These are phyloP conservation scores for Cassiopea xamachana DNA, from an alignment of 30 jellyfish, hydroid and myxozoan genomes.

Conservation along the genomic window DNA sequence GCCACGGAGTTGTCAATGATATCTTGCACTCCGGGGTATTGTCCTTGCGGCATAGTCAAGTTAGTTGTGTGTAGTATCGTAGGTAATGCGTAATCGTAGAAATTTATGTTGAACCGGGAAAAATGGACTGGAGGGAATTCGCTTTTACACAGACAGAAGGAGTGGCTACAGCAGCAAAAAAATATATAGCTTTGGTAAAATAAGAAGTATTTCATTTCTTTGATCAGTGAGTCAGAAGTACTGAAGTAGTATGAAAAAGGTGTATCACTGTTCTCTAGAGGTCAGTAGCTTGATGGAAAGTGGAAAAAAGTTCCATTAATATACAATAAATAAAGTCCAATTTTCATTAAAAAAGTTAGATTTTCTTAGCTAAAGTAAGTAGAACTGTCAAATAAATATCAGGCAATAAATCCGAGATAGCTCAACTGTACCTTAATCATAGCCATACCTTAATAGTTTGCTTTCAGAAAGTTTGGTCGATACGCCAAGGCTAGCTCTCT, in stretches of 20 bases:
- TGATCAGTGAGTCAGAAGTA: not conserved
- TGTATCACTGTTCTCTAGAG: not conserved
- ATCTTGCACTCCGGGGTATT: too few relatives aligned
- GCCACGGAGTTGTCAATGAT: too few relatives aligned
- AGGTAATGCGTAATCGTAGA: too few relatives aligned
- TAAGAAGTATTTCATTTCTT: not conserved
- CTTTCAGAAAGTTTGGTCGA: not conserved
- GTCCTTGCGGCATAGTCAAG: too few relatives aligned
- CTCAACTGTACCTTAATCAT: slow-evolving; percentile 5
- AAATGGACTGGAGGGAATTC: not conserved
- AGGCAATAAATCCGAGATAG: slow-evolving; percentile 5
- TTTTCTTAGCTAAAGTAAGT: not conserved
- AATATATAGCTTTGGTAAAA: not conserved
- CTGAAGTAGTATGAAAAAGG: not conserved
- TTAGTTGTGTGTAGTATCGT: too few relatives aligned
- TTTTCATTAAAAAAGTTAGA: not conserved
- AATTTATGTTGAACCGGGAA: too few relatives aligned
- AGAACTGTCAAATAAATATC: not conserved
- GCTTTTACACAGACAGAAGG: not conserved
- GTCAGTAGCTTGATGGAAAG: not conserved
- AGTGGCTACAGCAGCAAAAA: not conserved
- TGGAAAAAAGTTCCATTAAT: not conserved
- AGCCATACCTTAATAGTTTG: not conserved
- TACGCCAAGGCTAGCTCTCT: not conserved
- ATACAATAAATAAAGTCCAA: not conserved